These are phyloP conservation scores for Himalopsyche anomala DNA, from an alignment of 2,888 invertebrate species.

Conservation along the genomic window DNA sequence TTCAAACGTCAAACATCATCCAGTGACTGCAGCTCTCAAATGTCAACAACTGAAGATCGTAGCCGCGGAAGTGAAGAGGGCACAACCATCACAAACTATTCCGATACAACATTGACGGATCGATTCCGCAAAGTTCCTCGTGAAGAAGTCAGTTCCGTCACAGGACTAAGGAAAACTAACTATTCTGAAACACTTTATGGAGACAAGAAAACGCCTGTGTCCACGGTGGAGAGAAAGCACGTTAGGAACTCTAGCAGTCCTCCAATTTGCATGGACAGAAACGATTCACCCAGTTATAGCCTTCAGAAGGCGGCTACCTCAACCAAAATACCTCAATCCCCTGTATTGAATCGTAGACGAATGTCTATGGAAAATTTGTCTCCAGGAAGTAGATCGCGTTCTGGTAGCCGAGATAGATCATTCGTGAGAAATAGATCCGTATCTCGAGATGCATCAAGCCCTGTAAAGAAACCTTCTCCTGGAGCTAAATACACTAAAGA, in stretches of 20 bases:
- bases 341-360: conserved; percentile 69
- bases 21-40: conserved; percentile 70
- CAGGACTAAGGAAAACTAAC: conserved; percentile 84
- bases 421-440: conserved; percentile 65
- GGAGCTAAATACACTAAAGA: conserved; percentile 73
- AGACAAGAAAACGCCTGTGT: conserved; percentile 74
- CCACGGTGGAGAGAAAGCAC: conserved; percentile 70
- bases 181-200: conserved; percentile 80
- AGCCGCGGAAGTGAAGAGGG: conserved; percentile 67
- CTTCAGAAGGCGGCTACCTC: conserved; percentile 68
- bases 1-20: conserved; percentile 68
- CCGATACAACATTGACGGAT: conserved; percentile 70
- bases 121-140: conserved; percentile 69
- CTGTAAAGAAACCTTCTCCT: conserved; percentile 70
- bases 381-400: conserved; percentile 60
- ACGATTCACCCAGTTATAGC: conserved; percentile 74
- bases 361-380: conserved; percentile 64
- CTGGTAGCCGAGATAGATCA: conserved; percentile 64
- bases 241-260: conserved; percentile 74
- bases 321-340: conserved; percentile 71
- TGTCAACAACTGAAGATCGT: conserved; percentile 72
- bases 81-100: conserved; percentile 68
- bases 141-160: conserved; percentile 81
- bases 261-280: conserved; percentile 70
- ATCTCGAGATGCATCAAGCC: conserved; percentile 65